phyloP scores from a whole-genome alignment of 2,888 invertebrate genomes.

The Hoplodrina blanda region DNA sequence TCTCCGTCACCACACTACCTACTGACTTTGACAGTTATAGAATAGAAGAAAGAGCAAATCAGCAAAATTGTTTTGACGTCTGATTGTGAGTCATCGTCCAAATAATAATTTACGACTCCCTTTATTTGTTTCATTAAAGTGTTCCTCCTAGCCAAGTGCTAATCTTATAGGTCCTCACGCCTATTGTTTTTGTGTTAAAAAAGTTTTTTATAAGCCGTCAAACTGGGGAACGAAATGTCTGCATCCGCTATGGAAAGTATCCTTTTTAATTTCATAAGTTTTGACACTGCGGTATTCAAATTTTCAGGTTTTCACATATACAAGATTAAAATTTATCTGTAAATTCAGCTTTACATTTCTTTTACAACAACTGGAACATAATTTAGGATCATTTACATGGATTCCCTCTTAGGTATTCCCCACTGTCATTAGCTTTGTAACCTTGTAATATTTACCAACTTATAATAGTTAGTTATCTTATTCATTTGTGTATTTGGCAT shows the following conservation, averaged over 20 bases:
- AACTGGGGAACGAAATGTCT: slow-evolving; percentile 97
- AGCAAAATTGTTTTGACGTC: slow-evolving; percentile 58
- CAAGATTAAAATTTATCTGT: slow-evolving; percentile 12
- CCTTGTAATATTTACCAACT: slow-evolving; percentile 19
- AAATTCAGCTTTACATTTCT: background rate
- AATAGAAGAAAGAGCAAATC: background rate
- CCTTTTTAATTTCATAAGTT: slow-evolving; percentile 89
- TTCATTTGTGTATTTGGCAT: slow-evolving; percentile 2
- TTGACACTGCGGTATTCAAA: slow-evolving; percentile 36
- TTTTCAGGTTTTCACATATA: slow-evolving; percentile 27
- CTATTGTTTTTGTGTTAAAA: slow-evolving; percentile 69
- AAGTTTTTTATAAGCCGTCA: slow-evolving; percentile 82
- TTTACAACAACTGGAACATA: background rate
- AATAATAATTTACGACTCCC: slow-evolving; percentile 46
- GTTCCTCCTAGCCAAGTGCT: slow-evolving; percentile 57
- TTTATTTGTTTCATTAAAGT: slow-evolving; percentile 28
- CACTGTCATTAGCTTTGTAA: slow-evolving; percentile 37
- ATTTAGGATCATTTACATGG: slow-evolving; percentile 35
- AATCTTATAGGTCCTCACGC: slow-evolving; percentile 62
- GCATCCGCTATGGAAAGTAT: slow-evolving; percentile 97
- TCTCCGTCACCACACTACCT: slow-evolving; percentile 6
- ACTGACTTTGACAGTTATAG: slow-evolving; percentile 45
- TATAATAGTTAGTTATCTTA: background rate
- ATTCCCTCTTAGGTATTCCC: slow-evolving; percentile 48
- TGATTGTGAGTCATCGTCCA: slow-evolving; percentile 63